Evolutionary conservation across 2,113 vertebrate genomes (phyloP), one percentile per base, ranked within the genome.

Genomic region (Nerophis ophidion): DNA sequence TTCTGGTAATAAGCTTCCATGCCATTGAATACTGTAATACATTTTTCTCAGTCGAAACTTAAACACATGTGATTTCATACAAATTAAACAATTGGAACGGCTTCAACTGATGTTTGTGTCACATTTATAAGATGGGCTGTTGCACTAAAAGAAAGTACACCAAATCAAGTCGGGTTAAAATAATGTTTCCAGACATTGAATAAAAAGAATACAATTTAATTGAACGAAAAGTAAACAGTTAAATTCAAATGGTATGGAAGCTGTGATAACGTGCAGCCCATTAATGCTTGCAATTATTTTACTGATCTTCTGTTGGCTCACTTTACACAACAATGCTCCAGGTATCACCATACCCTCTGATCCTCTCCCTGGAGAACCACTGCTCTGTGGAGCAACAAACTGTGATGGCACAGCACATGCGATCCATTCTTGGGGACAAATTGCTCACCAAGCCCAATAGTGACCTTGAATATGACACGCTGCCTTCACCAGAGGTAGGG

Each of bases 301-400:
- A 44, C n/a, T 13, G 3, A 6, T 12, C 13, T 59, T 34, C 42
- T 33, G 7, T 26, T 47, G 0, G 46, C 1, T 34, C 19, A 47
- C 19, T 14, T 34, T 1, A 16, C 57, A 56, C 16, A 4, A 5
- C 48, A n/a, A 1, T 12, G 13, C 38, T 6, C 5, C 75, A 99
- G 97, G 75, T 81, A 3, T 98, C 97, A 0, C 90, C 91, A 0
- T 99, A 94, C 74, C 97, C 97, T 0, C 86, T 99, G 68, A 94
- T 97, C 86, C 88, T 99, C 48, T 99, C 97, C 60, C 85, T 99
- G 74, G 97, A 99, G 89, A 99, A 97, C 86, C 96, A 99, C 91
- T 99, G 97, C 0, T 93, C 93, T 11, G 68, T 92, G 77, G 93
- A 97, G 77, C 97, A 99, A 83, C 97, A 99, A 84, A 71, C 85